Percentiles rank a stretch among this genome's conserved stretches.
These are phyloP conservation scores for Ceratosolen fusciceps DNA, from an alignment of 1,140 invertebrate genomes.

Conservation along the genomic window DNA sequence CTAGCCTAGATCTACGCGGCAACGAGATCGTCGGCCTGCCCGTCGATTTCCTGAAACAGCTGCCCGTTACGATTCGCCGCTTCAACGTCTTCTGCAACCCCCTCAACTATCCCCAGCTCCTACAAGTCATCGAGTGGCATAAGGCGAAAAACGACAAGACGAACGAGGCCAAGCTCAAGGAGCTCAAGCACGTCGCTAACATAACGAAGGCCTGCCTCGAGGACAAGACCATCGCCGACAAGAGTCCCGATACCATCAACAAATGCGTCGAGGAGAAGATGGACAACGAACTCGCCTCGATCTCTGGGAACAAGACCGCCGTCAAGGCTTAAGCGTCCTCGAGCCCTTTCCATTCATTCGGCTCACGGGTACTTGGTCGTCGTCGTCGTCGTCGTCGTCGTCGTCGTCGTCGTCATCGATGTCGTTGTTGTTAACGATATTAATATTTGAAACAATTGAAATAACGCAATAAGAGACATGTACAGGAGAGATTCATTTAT, in stretches of 20 bases:
- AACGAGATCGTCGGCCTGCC: constrained; percentile 34
- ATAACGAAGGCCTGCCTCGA: constrained; percentile 31
- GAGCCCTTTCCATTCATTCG: no score
- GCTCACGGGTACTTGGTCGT: no score
- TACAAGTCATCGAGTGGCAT: constrained; percentile 22
- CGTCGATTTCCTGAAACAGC: constrained; percentile 9
- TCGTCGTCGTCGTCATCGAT: no score
- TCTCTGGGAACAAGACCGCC: neutral
- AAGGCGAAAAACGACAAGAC: constrained; percentile 36
- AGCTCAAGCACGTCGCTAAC: constrained; percentile 32
- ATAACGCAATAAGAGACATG: no score
- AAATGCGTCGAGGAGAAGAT: constrained; percentile 45
- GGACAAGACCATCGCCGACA: constrained; percentile 16
- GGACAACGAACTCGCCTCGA: neutral
- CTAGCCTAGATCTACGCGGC: constrained; percentile 39
- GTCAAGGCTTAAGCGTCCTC: neutral
- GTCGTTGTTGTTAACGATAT: no score
- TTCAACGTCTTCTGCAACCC: constrained; percentile 39
- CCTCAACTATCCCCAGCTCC: constrained; percentile 17
- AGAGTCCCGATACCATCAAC: constrained; percentile 19
- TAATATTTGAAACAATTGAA: no score
- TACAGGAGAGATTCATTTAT: no score
- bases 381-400: no score
- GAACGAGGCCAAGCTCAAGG: constrained; percentile 13
- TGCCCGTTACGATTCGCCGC: neutral